phyloP scores from a whole-genome alignment of 1,140 invertebrate genomes.

The Laodelphax striatellus region DNA sequence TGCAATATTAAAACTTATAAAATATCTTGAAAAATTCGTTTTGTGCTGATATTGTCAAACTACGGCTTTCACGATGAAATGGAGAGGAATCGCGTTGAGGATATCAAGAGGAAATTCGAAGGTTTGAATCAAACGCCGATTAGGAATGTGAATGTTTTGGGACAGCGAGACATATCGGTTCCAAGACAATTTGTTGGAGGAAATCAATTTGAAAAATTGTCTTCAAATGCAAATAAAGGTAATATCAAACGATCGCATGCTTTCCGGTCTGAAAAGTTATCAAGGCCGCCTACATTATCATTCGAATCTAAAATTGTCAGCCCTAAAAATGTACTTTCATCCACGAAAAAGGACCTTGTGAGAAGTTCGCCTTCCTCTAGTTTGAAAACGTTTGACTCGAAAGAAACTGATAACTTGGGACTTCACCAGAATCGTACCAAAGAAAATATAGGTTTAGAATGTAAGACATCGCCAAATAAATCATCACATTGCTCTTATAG shows the following conservation, averaged over 20 bases:
- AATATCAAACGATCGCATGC: slow-evolving; percentile 18
- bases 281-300: too few species aligned
- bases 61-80: background rate
- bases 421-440: background rate
- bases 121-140: slow-evolving; percentile 8
- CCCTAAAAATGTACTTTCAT: background rate
- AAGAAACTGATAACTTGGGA: background rate
- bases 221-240: background rate
- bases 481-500: too few species aligned
- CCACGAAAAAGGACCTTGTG: background rate
- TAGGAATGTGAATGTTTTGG: background rate
- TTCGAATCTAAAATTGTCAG: background rate
- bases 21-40: too few species aligned
- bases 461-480: too few species aligned
- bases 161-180: background rate
- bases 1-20: too few species aligned
- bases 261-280: slow-evolving; percentile 14
- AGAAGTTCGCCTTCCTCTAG: background rate
- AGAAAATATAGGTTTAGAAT: background rate
- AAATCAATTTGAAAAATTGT: background rate
- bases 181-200: background rate
- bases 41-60: too few species aligned
- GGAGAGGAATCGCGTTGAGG: slow-evolving; percentile 5
- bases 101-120: slow-evolving; percentile 20
- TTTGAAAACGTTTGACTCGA: background rate